Evolutionary conservation across 2,888 invertebrate genomes (phyloP).

Genomic region (Drosophila aldrichi): DNA sequence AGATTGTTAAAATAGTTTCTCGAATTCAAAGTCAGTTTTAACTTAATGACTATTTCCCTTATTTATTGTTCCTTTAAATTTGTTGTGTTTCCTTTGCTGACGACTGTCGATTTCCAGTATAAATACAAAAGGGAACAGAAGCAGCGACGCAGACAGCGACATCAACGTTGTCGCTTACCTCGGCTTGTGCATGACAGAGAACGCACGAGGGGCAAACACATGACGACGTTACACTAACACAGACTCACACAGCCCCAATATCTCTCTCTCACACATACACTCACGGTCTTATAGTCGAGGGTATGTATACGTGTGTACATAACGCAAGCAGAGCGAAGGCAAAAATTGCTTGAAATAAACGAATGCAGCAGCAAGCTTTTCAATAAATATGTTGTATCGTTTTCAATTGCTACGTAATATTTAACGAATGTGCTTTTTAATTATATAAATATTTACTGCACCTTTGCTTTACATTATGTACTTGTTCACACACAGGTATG

Average conservation of each 20-base stretch:
- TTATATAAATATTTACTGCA: conserved; percentile 53
- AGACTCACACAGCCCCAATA: conserved; percentile 52
- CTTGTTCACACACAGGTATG: conserved; percentile 47
- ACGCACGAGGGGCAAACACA: conserved; percentile 72
- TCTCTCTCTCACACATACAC: conserved; percentile 28
- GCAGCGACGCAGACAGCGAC: conserved; percentile 37
- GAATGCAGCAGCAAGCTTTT: conserved; percentile 57
- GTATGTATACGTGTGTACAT: conserved; percentile 50
- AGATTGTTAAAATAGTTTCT: conserved; percentile 2
- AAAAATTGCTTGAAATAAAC: conserved; percentile 49
- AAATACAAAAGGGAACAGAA: conserved; percentile 49
- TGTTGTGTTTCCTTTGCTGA: conserved; percentile 27
- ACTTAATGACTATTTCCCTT: conserved; percentile 11
- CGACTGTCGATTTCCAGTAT: conserved; percentile 50
- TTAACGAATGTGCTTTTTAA: conserved; percentile 22
- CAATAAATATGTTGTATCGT: conserved; percentile 30
- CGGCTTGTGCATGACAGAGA: conserved; percentile 65
- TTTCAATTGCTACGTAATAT: conserved; percentile 29
- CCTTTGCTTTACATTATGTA: conserved; percentile 49
- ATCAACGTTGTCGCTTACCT: conserved; percentile 38
- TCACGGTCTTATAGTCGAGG: conserved; percentile 28
- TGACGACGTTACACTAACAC: conserved; percentile 64
- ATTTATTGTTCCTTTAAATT: conserved; percentile 20
- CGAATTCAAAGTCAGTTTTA: not conserved
- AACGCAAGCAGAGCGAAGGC: conserved; percentile 59